phyloP scores from a whole-genome alignment of 1,140 invertebrate genomes.

The Schmidtea mediterranea region DNA sequence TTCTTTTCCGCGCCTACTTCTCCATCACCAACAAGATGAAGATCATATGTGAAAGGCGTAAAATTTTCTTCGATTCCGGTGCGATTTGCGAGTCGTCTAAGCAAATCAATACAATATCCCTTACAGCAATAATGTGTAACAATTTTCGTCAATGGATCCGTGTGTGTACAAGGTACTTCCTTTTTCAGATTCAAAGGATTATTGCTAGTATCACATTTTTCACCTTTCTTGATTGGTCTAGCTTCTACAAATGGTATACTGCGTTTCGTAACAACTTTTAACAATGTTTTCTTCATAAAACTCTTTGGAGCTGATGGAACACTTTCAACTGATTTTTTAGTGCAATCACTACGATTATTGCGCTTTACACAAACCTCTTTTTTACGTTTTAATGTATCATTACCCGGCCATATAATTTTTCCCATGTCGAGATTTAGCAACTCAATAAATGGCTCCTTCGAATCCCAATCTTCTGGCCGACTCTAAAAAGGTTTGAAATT shows the following conservation, averaged over 20 bases:
- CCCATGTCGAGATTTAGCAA: too few species aligned
- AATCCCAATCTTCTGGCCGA: too few species aligned
- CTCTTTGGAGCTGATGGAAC: neutral
- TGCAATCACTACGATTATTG: too few species aligned
- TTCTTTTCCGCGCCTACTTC: conserved; percentile 12
- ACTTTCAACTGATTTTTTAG: too few species aligned
- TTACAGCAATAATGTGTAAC: conserved; percentile 47
- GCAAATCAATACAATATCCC: conserved; percentile 76
- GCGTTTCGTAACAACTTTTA: neutral
- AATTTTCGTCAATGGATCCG: neutral
- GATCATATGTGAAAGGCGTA: conserved; percentile 47
- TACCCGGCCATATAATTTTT: too few species aligned
- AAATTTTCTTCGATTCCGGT: conserved; percentile 40
- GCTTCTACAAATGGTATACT: neutral
- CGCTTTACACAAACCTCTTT: too few species aligned
- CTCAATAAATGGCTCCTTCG: too few species aligned
- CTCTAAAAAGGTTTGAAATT: too few species aligned
- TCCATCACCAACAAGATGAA: conserved; percentile 70
- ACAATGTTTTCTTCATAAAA: neutral
- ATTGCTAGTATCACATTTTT: neutral
- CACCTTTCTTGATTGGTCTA: neutral
- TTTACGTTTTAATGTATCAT: too few species aligned
- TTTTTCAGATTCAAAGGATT: neutral
- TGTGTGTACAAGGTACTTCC: neutral
- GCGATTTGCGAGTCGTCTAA: conserved; percentile 44